Evolutionary conservation across 2,113 vertebrate species (phyloP), one percentile per base, ranked within the genome.

Genomic region (Pomatostomus ruficeps): DNA sequence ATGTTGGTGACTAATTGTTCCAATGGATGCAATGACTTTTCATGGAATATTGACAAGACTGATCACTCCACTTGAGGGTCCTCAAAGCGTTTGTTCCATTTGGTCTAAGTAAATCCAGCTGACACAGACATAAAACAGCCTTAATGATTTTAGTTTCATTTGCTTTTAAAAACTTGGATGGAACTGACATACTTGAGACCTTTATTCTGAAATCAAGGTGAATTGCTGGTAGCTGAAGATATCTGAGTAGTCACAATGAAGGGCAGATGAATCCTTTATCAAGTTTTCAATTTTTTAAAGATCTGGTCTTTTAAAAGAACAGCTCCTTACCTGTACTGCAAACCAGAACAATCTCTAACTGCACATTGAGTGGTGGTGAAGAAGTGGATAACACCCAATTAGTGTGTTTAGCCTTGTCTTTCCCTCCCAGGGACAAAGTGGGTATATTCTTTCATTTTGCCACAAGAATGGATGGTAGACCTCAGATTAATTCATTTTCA

Each of bases 1-100:
- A 99, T 25, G 99, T 99, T 36, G 99, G 99, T 15, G 99, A 99
- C 97, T 99, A 97, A 97, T 40, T 21, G 33, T 46, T 87, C 70
- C 20, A 66, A 8, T 3, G 52, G 57, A 74, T 76, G 43, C 72
- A 22, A 19, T 83, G 31, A 81, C 77, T 61, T 61, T 88, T 77
- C 55, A 65, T 62, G 65, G 59, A 78, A 75, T 59, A 52, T 38
- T 68, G 36, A 65, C 78, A 73, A 91, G 85, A 88, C 68, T 10
- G 3, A 61, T 18, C 57, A 65, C 89, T 96, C 88, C 80, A 70
- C 57, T 58, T 62, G 74, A 92, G 51, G 82, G 76, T 76, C 80
- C 85, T 96, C 54, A 80, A 70, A 85, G 70, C 45, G 51, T 43
- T 92, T 40, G 22, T 82, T 89, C 77, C 63, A 51, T 86, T 89